These are phyloP conservation scores for Limonius californicus DNA, from an alignment of 1,140 invertebrate species.

Conservation along the genomic window DNA sequence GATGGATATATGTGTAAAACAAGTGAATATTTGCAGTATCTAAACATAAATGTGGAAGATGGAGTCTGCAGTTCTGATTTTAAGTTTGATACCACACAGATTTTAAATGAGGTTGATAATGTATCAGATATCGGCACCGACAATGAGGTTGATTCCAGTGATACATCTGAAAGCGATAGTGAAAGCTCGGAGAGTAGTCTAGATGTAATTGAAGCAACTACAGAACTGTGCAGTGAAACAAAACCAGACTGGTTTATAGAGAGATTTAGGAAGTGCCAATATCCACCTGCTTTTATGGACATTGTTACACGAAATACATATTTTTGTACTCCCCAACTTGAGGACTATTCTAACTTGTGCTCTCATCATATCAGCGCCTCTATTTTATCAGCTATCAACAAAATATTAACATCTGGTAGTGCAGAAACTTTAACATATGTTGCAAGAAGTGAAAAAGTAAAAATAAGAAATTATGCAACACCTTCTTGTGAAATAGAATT, in stretches of 20 bases:
- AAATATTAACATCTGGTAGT: slow-evolving; percentile 48
- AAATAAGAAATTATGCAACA: slow-evolving; percentile 36
- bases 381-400: slow-evolving; percentile 64
- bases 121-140: slow-evolving; percentile 16
- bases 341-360: slow-evolving; percentile 59
- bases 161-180: neutral
- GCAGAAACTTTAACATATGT: slow-evolving; percentile 45
- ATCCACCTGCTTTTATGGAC: slow-evolving; percentile 64
- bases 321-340: slow-evolving; percentile 69
- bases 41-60: slow-evolving; percentile 44
- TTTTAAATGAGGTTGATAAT: slow-evolving; percentile 19
- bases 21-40: slow-evolving; percentile 55
- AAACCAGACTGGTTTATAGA: neutral
- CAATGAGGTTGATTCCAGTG: slow-evolving; percentile 17
- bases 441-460: slow-evolving; percentile 42
- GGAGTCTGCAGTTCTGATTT: neutral
- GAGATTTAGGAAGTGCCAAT: slow-evolving; percentile 41
- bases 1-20: slow-evolving; percentile 58
- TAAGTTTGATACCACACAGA: neutral
- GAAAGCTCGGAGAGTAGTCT: neutral
- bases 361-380: slow-evolving; percentile 58
- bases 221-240: neutral
- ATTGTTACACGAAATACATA: slow-evolving; percentile 60
- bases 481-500: slow-evolving; percentile 42
- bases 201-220: neutral